phyloP scores from a whole-genome alignment of 35 echinoderm and acorn worm species.

The Ptychodera flava region DNA sequence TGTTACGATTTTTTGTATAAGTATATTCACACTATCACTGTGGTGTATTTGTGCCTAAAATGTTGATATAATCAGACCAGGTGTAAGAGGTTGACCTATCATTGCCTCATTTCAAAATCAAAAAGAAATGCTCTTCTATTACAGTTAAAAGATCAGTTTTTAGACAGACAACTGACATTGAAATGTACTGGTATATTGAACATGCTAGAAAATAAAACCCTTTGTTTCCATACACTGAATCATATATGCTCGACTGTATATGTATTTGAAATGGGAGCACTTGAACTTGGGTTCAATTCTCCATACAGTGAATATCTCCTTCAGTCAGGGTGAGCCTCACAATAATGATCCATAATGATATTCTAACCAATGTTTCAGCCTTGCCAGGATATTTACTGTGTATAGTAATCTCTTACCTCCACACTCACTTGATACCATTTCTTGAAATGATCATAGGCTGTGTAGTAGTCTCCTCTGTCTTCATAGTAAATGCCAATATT shows the following conservation, averaged over 20 bases:
- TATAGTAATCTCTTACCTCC: slow-evolving; percentile 38
- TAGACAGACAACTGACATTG: neutral
- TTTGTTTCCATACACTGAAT: no score
- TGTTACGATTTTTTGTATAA: neutral
- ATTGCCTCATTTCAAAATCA: neutral
- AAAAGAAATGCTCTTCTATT: neutral
- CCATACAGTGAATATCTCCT: no score
- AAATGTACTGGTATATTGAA: neutral
- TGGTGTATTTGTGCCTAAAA: neutral
- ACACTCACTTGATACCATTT: slow-evolving; percentile 65
- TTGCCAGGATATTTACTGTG: neutral
- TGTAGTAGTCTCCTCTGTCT: slow-evolving; percentile 60
- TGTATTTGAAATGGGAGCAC: no score
- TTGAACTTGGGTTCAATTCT: no score
- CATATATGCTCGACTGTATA: no score
- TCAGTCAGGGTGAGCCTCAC: no score
- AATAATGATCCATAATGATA: no score
- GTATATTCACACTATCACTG: neutral
- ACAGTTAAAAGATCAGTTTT: neutral
- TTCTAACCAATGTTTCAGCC: neutral
- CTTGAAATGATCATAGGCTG: slow-evolving; percentile 71
- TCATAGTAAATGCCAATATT: slow-evolving; percentile 95
- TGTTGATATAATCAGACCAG: no score
- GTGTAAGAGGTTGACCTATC: no score
- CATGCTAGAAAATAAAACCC: no score